Evolutionary conservation across 2,888 invertebrate genomes (phyloP).

Genomic region (Andrena dorsata): DNA sequence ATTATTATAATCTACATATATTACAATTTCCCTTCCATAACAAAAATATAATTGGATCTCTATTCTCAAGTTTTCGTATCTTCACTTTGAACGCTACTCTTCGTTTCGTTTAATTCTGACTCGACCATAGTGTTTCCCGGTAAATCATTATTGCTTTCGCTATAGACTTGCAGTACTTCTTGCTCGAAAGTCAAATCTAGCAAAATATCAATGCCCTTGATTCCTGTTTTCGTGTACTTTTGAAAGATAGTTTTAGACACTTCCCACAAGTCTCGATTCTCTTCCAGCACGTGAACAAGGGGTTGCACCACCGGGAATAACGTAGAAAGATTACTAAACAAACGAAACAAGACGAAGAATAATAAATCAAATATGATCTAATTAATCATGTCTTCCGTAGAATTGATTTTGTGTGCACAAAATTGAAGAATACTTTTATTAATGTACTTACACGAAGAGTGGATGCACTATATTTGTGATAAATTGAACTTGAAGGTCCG

Average conservation of each 20-base stretch:
- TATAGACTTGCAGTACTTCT: conserved; percentile 69
- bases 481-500: conserved; percentile 93
- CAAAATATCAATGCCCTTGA: conserved; percentile 78
- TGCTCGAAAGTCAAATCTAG: conserved; percentile 76
- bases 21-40: conserved; percentile 10
- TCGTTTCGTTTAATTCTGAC: neutral
- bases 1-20: conserved; percentile 10
- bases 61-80: neutral
- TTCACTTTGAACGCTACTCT: neutral
- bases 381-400: too few relatives aligned
- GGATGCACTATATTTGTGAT: conserved; percentile 85
- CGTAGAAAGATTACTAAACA: conserved; percentile 86
- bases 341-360: conserved; percentile 43
- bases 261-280: conserved; percentile 88
- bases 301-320: conserved; percentile 86
- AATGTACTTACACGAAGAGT: conserved; percentile 85
- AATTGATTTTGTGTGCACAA: neutral
- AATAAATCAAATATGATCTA: conserved; percentile 33
- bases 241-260: conserved; percentile 85
- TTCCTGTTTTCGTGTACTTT: conserved; percentile 74
- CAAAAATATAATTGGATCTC: conserved; percentile 20
- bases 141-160: conserved; percentile 5
- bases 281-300: conserved; percentile 86
- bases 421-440: neutral
- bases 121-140: neutral